A percentile compares a stretch with the other conserved stretches of the same genome.
These are phyloP conservation scores for Cynodonichthys magdalenae DNA, from an alignment of 2,797 vertebrate genomes.

Conservation along the genomic window DNA sequence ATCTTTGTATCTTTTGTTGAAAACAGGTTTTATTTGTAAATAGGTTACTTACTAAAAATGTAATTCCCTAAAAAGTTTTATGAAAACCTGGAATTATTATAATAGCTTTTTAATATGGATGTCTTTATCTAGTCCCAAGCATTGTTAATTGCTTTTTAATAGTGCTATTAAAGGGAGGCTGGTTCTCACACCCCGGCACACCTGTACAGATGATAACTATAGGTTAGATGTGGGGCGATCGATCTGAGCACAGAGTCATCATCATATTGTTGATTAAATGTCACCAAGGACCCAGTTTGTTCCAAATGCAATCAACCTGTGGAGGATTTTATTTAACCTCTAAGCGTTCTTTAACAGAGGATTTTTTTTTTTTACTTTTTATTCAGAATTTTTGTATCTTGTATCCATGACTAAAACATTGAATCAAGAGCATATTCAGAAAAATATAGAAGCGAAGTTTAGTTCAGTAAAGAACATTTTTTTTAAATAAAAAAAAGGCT, in stretches of 20 bases:
- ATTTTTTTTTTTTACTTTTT: background rate
- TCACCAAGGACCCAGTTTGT: slow-evolving; percentile 33
- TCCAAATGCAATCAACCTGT: slow-evolving; percentile 42
- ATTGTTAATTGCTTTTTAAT: slow-evolving; percentile 84
- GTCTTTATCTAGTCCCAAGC: slow-evolving; percentile 60
- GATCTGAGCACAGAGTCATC: slow-evolving; percentile 49
- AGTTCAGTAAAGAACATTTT: slow-evolving; percentile 11
- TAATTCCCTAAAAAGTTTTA: slow-evolving; percentile 17
- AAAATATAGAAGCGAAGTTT: slow-evolving; percentile 10
- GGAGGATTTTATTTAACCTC: slow-evolving; percentile 24
- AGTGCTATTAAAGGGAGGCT: slow-evolving; percentile 77
- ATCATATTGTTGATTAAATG: slow-evolving; percentile 68
- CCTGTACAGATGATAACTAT: slow-evolving; percentile 67
- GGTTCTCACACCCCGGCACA: slow-evolving; percentile 73
- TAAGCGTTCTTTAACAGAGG: slow-evolving; percentile 7
- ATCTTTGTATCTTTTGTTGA: background rate
- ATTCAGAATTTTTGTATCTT: background rate
- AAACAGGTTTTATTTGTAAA: background rate
- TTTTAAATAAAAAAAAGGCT: slow-evolving; percentile 7
- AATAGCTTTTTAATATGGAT: slow-evolving; percentile 48
- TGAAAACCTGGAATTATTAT: slow-evolving; percentile 20
- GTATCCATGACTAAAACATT: background rate
- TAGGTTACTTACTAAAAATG: slow-evolving; percentile 11
- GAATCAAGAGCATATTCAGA: slow-evolving; percentile 3
- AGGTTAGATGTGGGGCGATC: slow-evolving; percentile 39